Conservation (phyloP, 35 echinoderm and acorn worm genomes). For the Nesometra sesokonis region DNA sequence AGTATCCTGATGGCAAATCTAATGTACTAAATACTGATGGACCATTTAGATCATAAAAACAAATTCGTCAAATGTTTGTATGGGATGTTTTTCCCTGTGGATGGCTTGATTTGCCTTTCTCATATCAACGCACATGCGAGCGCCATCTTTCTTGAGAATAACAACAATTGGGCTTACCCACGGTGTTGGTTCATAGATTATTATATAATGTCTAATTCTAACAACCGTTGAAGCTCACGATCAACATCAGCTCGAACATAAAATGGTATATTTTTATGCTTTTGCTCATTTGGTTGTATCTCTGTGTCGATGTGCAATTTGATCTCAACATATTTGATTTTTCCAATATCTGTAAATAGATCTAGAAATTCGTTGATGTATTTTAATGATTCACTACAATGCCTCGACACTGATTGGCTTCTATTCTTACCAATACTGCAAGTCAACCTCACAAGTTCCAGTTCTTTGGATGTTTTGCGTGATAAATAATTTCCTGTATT, state of each 20-base stretch:
- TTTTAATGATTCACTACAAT: too few species aligned
- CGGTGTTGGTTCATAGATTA: neutral
- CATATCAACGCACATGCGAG: constrained; percentile 14
- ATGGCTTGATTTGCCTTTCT: neutral
- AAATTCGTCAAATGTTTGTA: constrained; percentile 14
- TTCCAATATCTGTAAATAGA: neutral
- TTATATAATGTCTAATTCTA: neutral
- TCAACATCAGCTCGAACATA: neutral
- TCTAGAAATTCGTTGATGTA: neutral
- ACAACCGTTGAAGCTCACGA: neutral
- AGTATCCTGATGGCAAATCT: constrained; percentile 11
- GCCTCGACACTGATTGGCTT: too few species aligned
- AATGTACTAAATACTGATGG: constrained; percentile 9
- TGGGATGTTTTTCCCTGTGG: neutral
- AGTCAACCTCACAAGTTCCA: neutral
- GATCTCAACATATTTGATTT: neutral
- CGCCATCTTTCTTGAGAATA: constrained; percentile 8
- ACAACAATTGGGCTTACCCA: constrained; percentile 23
- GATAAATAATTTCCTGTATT: neutral
- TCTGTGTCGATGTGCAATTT: neutral
- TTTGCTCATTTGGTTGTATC: neutral
- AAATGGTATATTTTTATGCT: neutral
- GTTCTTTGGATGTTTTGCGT: neutral
- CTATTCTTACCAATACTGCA: neutral
- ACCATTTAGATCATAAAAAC: neutral